phyloP scores from a whole-genome alignment of 2,113 vertebrate species.

The Puffinus mauretanicus region DNA sequence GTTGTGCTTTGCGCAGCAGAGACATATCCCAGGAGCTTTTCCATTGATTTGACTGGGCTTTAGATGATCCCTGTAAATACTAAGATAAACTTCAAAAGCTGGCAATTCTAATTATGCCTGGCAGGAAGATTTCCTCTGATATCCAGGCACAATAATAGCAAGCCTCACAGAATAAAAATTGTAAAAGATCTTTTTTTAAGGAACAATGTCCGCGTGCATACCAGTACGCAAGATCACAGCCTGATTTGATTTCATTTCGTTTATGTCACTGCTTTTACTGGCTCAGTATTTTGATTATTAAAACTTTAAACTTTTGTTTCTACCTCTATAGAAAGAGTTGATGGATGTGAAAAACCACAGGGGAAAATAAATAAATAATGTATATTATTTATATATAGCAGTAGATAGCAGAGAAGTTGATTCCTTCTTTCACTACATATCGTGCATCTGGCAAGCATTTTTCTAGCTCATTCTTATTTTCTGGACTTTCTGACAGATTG shows the following conservation, averaged over 20 bases:
- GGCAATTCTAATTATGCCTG: background rate
- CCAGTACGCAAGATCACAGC: background rate
- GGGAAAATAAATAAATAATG: background rate
- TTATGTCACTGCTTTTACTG: background rate
- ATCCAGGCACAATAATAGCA: background rate
- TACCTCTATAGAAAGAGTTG: background rate
- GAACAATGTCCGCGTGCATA: background rate
- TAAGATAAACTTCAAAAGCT: background rate
- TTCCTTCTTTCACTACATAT: background rate
- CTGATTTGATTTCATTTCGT: background rate
- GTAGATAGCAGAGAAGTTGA: background rate
- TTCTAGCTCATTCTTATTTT: slow-evolving; percentile 49
- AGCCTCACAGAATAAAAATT: background rate
- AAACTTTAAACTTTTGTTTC: background rate
- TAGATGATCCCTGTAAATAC: background rate
- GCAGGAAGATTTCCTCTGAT: background rate
- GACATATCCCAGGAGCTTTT: background rate
- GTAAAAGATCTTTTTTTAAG: background rate
- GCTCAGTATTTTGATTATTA: background rate
- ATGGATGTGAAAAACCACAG: background rate
- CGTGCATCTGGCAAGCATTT: slow-evolving; percentile 52
- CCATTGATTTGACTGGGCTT: background rate
- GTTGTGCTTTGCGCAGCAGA: background rate
- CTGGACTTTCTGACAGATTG: background rate
- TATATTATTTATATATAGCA: background rate